Percentiles rank a stretch among this genome's conserved stretches.
Evolutionary conservation across 1,140 invertebrate genomes (phyloP).

Genomic region (Harpegnathos saltator): DNA sequence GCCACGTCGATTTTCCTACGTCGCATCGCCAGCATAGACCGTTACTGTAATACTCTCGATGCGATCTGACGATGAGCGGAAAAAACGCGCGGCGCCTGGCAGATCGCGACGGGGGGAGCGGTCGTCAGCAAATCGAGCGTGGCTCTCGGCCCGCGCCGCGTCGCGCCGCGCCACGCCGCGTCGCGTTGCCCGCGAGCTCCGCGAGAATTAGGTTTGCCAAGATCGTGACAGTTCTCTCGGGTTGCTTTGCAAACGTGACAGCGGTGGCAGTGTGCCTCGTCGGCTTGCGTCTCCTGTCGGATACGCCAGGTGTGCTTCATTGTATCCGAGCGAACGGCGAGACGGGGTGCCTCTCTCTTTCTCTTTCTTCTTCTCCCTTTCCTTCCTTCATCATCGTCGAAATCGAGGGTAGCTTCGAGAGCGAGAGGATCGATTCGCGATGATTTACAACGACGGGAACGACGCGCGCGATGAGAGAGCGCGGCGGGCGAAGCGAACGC

Average conservation of each 20-base stretch:
- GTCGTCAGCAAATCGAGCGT: constrained; percentile 23
- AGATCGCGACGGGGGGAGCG: neutral
- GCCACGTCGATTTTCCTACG: too few species aligned
- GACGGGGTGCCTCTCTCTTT: neutral
- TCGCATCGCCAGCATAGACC: too few species aligned
- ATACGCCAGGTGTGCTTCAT: constrained; percentile 33
- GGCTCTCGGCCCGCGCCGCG: too few species aligned
- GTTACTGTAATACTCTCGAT: too few species aligned
- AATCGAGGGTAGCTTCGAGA: neutral
- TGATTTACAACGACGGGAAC: constrained; percentile 11
- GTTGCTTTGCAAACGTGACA: constrained; percentile 33
- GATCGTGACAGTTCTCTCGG: constrained; percentile 18
- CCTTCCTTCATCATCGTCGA: too few species aligned
- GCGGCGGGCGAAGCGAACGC: too few species aligned
- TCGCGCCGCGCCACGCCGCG: too few species aligned
- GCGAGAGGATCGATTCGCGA: neutral
- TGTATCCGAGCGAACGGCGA: constrained; percentile 20
- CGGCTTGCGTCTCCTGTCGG: neutral
- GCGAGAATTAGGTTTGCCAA: constrained; percentile 28
- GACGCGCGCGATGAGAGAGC: too few species aligned
- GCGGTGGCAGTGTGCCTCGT: constrained; percentile 34
- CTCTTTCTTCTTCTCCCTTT: too few species aligned
- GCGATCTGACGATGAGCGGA: constrained; percentile 9
- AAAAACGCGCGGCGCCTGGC: constrained; percentile 2
- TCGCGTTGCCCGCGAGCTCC: neutral